A percentile compares a stretch with the other conserved stretches of the same genome.
Evolutionary conservation across 2,797 vertebrate genomes (phyloP).

Genomic region (Sebastes vulpes): DNA sequence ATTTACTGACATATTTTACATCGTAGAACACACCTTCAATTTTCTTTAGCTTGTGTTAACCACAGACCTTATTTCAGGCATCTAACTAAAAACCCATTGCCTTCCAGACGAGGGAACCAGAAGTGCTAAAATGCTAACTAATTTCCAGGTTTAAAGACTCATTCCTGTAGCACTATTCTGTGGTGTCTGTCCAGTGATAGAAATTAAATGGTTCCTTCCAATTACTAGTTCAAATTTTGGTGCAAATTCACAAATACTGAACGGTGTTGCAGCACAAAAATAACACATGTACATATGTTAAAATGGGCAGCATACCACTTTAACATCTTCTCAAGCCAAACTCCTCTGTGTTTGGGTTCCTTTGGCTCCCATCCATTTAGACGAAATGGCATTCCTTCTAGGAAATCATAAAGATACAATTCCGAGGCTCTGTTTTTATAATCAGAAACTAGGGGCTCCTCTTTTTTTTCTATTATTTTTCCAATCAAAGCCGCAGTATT

Average conservation of each 20-base stretch:
- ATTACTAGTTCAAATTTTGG: background rate
- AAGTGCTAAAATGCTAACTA: too few relatives aligned
- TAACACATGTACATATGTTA: background rate
- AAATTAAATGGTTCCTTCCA: background rate
- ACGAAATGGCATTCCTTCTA: conserved; percentile 73
- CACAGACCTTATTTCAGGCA: too few relatives aligned
- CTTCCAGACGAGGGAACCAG: too few relatives aligned
- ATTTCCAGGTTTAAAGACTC: too few relatives aligned
- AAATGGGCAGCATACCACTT: background rate
- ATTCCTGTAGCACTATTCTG: too few relatives aligned
- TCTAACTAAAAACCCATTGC: too few relatives aligned
- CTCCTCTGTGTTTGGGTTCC: conserved; percentile 42
- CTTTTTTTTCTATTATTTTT: conserved; percentile 63
- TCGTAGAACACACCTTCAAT: too few relatives aligned
- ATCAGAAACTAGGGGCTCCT: conserved; percentile 67
- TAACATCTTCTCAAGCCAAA: conserved; percentile 8
- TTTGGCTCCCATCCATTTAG: conserved; percentile 49
- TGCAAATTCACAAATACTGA: background rate
- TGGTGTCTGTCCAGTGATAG: background rate
- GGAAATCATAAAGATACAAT: conserved; percentile 74
- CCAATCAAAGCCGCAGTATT: conserved; percentile 69
- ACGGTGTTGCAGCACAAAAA: background rate
- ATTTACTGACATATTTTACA: too few relatives aligned
- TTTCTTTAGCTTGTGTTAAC: too few relatives aligned
- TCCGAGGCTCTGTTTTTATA: conserved; percentile 75